Percentiles rank a stretch among this genome's conserved stretches.
phyloP scores from a whole-genome alignment of 1,140 invertebrate genomes.

The Halictus rubicundus region DNA sequence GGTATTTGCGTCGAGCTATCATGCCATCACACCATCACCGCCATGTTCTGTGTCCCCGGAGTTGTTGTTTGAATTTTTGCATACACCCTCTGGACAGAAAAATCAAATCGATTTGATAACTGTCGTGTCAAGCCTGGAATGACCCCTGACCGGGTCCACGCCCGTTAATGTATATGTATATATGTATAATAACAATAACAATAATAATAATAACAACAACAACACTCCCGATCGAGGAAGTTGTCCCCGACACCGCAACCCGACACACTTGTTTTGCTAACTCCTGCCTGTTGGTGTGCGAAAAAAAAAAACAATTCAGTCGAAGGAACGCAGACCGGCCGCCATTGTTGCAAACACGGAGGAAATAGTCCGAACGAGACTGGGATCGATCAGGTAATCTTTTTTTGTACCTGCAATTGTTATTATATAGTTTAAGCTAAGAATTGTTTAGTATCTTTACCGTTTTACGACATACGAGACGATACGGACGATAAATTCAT shows the following conservation, averaged over 20 bases:
- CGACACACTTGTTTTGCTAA: slow-evolving; percentile 56
- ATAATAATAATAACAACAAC: too few relatives aligned
- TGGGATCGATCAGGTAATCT: slow-evolving; percentile 53
- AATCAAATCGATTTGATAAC: slow-evolving; percentile 44
- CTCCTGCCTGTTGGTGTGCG: slow-evolving; percentile 67
- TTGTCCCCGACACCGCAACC: slow-evolving; percentile 44
- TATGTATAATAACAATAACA: too few relatives aligned
- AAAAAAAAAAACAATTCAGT: slow-evolving; percentile 61
- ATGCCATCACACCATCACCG: slow-evolving; percentile 4
- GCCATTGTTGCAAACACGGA: neutral
- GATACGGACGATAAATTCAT: too few relatives aligned
- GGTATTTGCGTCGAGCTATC: neutral
- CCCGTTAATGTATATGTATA: too few relatives aligned
- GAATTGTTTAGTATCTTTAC: neutral
- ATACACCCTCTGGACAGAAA: slow-evolving; percentile 50
- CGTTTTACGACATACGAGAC: neutral
- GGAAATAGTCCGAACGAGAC: neutral
- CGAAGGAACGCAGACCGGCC: slow-evolving; percentile 16
- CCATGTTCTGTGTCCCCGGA: slow-evolving; percentile 37
- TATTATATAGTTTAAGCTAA: neutral
- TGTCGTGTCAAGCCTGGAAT: slow-evolving; percentile 53
- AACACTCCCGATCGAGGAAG: slow-evolving; percentile 47
- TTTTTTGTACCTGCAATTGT: neutral
- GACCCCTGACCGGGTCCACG: slow-evolving; percentile 14
- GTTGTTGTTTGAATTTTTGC: slow-evolving; percentile 63